phyloP scores from a whole-genome alignment of 2,888 invertebrate genomes.

The Clivina fossor region DNA sequence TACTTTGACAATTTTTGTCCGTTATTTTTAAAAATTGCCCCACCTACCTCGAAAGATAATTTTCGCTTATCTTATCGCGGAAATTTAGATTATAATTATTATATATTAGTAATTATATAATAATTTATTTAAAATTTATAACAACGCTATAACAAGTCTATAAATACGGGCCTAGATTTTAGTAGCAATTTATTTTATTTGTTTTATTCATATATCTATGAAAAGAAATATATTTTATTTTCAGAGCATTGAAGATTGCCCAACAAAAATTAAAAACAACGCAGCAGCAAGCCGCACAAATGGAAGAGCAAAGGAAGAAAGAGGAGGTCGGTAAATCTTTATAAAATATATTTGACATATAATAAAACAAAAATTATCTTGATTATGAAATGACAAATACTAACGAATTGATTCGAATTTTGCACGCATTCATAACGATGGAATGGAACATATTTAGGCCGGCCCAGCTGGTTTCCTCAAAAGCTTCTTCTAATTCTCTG shows the following conservation, averaged over 20 bases:
- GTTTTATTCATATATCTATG: slow-evolving; percentile 16
- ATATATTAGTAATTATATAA: too few relatives aligned
- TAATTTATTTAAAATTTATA: too few relatives aligned
- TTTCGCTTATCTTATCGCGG: too few relatives aligned
- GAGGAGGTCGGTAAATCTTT: slow-evolving; percentile 62
- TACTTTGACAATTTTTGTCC: too few relatives aligned
- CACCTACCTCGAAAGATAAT: too few relatives aligned
- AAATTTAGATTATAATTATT: too few relatives aligned
- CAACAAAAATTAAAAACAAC: slow-evolving; percentile 87
- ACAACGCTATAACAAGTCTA: too few relatives aligned
- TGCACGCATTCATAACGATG: slow-evolving; percentile 41
- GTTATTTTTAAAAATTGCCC: too few relatives aligned
- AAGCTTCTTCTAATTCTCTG: slow-evolving; percentile 81
- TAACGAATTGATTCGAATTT: slow-evolving; percentile 37
- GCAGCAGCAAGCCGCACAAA: slow-evolving; percentile 75
- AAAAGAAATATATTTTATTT: slow-evolving; percentile 47
- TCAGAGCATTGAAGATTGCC: slow-evolving; percentile 84
- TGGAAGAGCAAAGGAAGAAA: slow-evolving; percentile 57
- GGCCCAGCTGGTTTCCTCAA: slow-evolving; percentile 93
- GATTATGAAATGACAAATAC: too few relatives aligned
- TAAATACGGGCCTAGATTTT: too few relatives aligned
- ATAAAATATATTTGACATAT: too few relatives aligned
- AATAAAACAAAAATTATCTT: slow-evolving; percentile 20
- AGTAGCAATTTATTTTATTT: too few relatives aligned
- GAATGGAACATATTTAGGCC: slow-evolving; percentile 59